Conservation (phyloP, 1,140 invertebrate genomes). For the Hormaphis cornu region DNA sequence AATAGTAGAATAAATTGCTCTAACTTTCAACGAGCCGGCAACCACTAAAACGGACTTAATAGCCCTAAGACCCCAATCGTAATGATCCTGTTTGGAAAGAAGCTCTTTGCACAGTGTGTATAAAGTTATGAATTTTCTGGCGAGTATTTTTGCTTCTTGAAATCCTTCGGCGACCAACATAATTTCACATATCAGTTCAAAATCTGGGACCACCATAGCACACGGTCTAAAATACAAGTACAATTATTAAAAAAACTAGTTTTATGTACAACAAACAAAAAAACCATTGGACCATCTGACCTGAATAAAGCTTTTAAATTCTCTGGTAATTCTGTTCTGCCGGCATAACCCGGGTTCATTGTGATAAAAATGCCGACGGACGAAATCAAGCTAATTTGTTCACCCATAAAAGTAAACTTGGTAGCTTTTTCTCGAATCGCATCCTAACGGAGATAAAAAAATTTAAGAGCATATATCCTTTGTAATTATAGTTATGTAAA, state of each 20-base stretch:
- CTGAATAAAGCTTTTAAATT: constrained; percentile 82
- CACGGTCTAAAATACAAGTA: constrained; percentile 58
- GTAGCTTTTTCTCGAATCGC: constrained; percentile 83
- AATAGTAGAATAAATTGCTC: not conserved
- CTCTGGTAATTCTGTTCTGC: constrained; percentile 79
- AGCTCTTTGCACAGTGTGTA: constrained; percentile 91
- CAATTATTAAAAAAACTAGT: not conserved
- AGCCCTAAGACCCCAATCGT: constrained; percentile 90
- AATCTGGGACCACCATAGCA: constrained; percentile 96
- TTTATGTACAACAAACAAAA: not conserved
- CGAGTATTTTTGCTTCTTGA: constrained; percentile 82
- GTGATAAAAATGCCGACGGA: constrained; percentile 94
- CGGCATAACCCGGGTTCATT: constrained; percentile 96
- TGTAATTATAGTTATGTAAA: not conserved
- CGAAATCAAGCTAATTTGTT: constrained; percentile 69
- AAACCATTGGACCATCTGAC: constrained; percentile 38
- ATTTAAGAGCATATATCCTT: not conserved
- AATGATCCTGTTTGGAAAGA: constrained; percentile 94
- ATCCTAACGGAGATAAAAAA: constrained; percentile 57
- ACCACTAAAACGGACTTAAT: constrained; percentile 95
- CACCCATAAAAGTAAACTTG: constrained; percentile 88
- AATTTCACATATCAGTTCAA: constrained; percentile 94
- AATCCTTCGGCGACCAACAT: constrained; percentile 98
- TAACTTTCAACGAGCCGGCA: constrained; percentile 81
- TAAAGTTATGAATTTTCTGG: constrained; percentile 90